phyloP scores from a whole-genome alignment of 1,140 invertebrate genomes.

The Caenorhabditis brenneri region DNA sequence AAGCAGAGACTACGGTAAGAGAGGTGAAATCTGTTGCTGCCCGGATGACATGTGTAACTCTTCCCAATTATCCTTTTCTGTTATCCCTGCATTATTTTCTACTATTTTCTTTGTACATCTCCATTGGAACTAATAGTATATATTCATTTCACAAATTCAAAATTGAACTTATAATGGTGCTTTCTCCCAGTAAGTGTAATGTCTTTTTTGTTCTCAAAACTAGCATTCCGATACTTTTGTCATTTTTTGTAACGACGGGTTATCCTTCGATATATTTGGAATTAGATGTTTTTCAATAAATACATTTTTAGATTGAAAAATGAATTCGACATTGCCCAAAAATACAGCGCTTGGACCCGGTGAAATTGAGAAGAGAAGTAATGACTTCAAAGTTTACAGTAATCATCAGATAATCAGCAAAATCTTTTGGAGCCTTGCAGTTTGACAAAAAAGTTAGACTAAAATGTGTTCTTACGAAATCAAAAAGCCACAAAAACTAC shows the following conservation, averaged over 20 bases:
- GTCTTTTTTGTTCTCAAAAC: neutral
- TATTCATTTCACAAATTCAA: neutral
- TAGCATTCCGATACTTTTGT: neutral
- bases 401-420: too few species aligned
- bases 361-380: too few species aligned
- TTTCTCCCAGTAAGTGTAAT: neutral
- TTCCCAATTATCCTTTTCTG: neutral
- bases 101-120: neutral
- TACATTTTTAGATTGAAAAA: too few species aligned
- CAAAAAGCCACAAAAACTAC: too few species aligned
- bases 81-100: neutral
- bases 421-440: too few species aligned
- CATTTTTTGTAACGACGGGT: neutral
- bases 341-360: too few species aligned
- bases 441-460: too few species aligned
- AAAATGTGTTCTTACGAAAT: too few species aligned
- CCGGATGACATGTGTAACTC: slow-evolving; percentile 48
- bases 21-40: slow-evolving; percentile 57
- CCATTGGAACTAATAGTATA: neutral
- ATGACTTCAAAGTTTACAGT: too few species aligned
- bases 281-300: too few species aligned
- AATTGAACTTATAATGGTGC: neutral
- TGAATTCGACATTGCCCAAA: too few species aligned
- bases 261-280: neutral
- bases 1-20: slow-evolving; percentile 54